These are phyloP conservation scores for Trididemnum nubilum DNA, from an alignment of 23 tunicate genomes.

Conservation along the genomic window DNA sequence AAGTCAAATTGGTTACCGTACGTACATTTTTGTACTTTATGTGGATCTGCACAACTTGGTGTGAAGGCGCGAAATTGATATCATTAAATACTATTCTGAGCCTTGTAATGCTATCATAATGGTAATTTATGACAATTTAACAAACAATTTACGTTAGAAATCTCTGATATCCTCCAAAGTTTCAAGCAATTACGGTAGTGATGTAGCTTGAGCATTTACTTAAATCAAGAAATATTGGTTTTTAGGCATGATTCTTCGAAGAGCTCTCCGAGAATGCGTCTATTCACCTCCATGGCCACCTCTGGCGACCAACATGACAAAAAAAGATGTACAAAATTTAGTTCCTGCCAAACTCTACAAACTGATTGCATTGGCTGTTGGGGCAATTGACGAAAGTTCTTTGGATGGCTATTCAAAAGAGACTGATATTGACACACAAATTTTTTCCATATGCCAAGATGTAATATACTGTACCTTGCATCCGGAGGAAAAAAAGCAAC, in stretches of 20 bases:
- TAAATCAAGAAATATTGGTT: too few relatives aligned
- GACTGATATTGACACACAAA: not conserved
- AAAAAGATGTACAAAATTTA: not conserved
- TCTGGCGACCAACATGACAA: not conserved
- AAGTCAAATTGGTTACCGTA: too few relatives aligned
- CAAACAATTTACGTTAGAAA: too few relatives aligned
- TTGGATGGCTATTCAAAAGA: not conserved
- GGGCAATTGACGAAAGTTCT: not conserved
- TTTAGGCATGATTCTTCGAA: slow-evolving; percentile 15
- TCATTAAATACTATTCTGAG: too few relatives aligned
- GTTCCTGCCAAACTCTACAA: not conserved
- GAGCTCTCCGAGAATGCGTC: not conserved
- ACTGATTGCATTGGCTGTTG: not conserved
- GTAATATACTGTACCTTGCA: not conserved
- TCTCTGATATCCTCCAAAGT: too few relatives aligned
- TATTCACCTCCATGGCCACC: not conserved
- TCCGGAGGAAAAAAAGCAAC: not conserved
- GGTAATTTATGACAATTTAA: too few relatives aligned
- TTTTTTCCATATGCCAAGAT: slow-evolving; percentile 5
- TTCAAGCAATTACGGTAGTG: too few relatives aligned
- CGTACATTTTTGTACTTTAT: too few relatives aligned
- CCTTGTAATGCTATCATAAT: too few relatives aligned
- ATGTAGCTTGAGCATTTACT: too few relatives aligned
- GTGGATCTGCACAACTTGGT: too few relatives aligned
- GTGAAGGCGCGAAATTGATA: too few relatives aligned